phyloP scores from a whole-genome alignment of 23 tunicate genomes.

The Trididemnum nubilum region DNA sequence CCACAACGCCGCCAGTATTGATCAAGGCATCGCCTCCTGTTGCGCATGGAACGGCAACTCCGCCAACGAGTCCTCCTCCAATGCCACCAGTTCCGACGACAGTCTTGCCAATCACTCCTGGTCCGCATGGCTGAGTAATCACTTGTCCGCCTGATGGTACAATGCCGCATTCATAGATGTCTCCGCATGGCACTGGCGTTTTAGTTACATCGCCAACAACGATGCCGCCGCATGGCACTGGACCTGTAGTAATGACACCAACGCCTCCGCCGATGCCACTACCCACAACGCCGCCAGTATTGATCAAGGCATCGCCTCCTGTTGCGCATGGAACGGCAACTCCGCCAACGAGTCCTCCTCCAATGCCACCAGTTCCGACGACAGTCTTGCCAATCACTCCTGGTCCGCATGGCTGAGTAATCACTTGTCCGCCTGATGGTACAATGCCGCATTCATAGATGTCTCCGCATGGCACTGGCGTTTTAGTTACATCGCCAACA shows the following conservation, averaged over 20 bases:
- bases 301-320: background rate
- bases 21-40: background rate
- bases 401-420: slow-evolving; percentile 1
- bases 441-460: slow-evolving; percentile 1
- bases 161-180: slow-evolving; percentile 1
- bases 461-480: background rate
- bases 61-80: background rate
- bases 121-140: background rate
- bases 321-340: background rate
- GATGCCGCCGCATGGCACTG: slow-evolving; percentile 1
- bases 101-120: slow-evolving; percentile 2
- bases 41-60: background rate
- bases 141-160: background rate
- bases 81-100: background rate
- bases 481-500: background rate
- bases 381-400: slow-evolving; percentile 2
- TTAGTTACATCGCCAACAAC: background rate
- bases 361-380: background rate
- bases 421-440: background rate
- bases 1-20: background rate
- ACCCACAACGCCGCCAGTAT: background rate
- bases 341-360: background rate
- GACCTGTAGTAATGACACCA: background rate
- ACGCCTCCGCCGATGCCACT: background rate
- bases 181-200: background rate